Evolutionary conservation across 2,888 invertebrate genomes (phyloP).

Genomic region (Agonopterix heracliana): DNA sequence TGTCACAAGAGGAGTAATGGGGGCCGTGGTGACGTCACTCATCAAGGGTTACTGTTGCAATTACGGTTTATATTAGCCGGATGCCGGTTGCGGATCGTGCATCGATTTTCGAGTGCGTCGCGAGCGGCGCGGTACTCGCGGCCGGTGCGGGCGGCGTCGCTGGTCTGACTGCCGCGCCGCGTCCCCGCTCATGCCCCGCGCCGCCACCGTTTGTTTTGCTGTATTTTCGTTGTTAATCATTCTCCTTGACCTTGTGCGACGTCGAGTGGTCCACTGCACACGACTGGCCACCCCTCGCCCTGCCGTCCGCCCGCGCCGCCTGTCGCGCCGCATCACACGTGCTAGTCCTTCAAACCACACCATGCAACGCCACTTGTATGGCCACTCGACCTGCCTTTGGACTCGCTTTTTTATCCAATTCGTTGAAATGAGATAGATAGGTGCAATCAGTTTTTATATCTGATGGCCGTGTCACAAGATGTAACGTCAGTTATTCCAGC

Average conservation of each 20-base stretch:
- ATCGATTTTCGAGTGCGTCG: conserved; percentile 70
- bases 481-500: too few species aligned
- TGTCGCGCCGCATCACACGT: conserved; percentile 62
- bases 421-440: background rate
- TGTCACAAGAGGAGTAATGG: conserved; percentile 32
- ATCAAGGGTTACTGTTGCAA: conserved; percentile 43
- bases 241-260: conserved; percentile 77
- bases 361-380: conserved; percentile 27
- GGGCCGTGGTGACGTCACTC: conserved; percentile 43
- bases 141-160: conserved; percentile 66
- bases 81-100: conserved; percentile 68
- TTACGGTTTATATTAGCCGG: conserved; percentile 50
- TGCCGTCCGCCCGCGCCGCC: conserved; percentile 52
- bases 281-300: conserved; percentile 69
- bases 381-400: conserved; percentile 27
- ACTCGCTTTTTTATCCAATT: conserved; percentile 13
- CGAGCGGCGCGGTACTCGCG: conserved; percentile 59
- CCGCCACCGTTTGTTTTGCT: conserved; percentile 73
- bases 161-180: conserved; percentile 65
- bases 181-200: conserved; percentile 55
- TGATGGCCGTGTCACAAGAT: background rate
- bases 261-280: conserved; percentile 75
- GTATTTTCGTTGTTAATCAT: conserved; percentile 78
- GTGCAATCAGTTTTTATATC: background rate
- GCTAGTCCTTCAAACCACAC: conserved; percentile 17